phyloP scores from a whole-genome alignment of 2,797 vertebrate species.

The Coregonus sp. region DNA sequence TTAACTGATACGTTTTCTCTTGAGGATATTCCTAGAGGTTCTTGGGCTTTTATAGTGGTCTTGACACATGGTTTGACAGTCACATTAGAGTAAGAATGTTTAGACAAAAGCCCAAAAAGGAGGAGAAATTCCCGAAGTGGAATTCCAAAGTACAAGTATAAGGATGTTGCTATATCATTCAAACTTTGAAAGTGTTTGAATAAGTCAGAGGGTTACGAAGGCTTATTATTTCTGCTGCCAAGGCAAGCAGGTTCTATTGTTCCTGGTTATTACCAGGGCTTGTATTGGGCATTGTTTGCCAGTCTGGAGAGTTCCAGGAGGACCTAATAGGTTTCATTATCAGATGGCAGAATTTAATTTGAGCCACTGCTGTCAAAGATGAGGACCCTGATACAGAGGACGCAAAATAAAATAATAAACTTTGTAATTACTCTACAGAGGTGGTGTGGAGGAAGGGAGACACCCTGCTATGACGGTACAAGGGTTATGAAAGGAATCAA shows the following conservation, averaged over 20 bases:
- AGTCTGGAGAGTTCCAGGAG: constrained; percentile 57
- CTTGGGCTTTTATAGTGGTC: background rate
- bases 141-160: background rate
- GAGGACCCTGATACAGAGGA: constrained; percentile 62
- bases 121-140: background rate
- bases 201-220: constrained; percentile 21
- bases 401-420: constrained; percentile 69
- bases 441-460: constrained; percentile 7
- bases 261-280: constrained; percentile 59
- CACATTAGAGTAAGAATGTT: background rate
- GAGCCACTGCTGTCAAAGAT: constrained; percentile 70
- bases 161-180: background rate
- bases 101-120: background rate
- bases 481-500: constrained; percentile 65
- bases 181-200: background rate
- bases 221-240: constrained; percentile 23
- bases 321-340: constrained; percentile 78
- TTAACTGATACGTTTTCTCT: background rate
- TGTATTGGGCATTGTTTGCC: constrained; percentile 67
- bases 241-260: constrained; percentile 28
- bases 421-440: constrained; percentile 70
- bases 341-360: constrained; percentile 77
- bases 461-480: background rate
- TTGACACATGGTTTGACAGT: background rate
- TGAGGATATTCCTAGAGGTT: background rate